Percentiles rank a stretch among this genome's conserved stretches.
phyloP scores from a whole-genome alignment of 2,113 vertebrate species.

The Tauraco erythrolophus region DNA sequence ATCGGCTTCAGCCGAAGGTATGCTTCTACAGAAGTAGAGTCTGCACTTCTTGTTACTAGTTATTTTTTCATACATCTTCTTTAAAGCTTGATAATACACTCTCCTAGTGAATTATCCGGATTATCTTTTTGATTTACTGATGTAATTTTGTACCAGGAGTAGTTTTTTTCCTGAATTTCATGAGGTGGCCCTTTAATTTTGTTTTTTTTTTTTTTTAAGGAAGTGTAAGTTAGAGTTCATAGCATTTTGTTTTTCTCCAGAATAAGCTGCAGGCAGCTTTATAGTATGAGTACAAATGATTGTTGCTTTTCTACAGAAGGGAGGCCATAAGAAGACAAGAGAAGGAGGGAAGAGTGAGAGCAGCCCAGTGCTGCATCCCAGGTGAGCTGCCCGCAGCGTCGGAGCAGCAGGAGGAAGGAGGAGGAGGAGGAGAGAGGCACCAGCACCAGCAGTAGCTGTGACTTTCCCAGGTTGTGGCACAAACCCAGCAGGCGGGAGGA shows the following conservation, averaged over 20 bases:
- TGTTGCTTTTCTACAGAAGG: not conserved
- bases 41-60: not conserved
- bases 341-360: not conserved
- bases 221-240: not conserved
- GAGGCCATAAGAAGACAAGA: not conserved
- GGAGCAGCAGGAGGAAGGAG: not conserved
- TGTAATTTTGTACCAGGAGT: not conserved
- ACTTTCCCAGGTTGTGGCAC: accelerated
- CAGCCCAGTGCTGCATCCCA: not conserved
- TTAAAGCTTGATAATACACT: not conserved
- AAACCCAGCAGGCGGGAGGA: not conserved
- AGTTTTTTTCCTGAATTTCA: not conserved
- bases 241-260: not conserved
- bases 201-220: not conserved
- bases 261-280: not conserved
- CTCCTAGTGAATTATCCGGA: not conserved
- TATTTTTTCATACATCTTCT: not conserved
- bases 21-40: not conserved
- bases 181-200: not conserved
- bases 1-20: not conserved
- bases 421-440: not conserved
- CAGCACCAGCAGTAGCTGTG: accelerated
- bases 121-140: not conserved
- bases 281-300: not conserved
- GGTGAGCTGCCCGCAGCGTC: not conserved